Conservation (phyloP, 2,113 vertebrate genomes). For the sheep (Ovis aries) region DNA sequence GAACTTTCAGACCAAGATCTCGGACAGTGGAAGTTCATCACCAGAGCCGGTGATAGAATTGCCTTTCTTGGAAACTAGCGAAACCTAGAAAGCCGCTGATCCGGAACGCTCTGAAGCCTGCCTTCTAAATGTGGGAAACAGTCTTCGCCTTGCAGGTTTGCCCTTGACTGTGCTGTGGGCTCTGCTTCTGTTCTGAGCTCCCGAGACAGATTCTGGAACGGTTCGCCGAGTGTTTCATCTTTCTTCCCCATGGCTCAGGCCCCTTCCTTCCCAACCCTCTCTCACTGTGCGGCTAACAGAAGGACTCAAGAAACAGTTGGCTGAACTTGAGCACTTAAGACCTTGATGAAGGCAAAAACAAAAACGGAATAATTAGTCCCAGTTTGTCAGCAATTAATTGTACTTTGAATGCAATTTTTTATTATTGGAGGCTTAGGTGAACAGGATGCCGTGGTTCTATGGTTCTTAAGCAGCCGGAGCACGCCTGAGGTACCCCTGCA, state of each 20-base stretch:
- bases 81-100: background rate
- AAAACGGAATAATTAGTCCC: background rate
- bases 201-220: background rate
- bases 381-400: background rate
- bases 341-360: constrained; percentile 2
- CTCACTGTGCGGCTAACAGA: background rate
- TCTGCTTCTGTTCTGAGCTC: background rate
- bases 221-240: background rate
- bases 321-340: background rate
- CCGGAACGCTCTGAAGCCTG: background rate
- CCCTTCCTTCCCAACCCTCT: rapidly evolving
- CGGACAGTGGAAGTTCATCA: background rate
- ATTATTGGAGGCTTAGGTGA: background rate
- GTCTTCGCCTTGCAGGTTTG: background rate
- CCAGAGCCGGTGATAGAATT: background rate
- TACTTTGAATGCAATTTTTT: background rate
- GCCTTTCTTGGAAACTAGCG: background rate
- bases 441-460: background rate
- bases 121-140: background rate
- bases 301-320: background rate
- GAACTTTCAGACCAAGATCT: background rate
- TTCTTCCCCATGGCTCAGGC: background rate
- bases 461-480: background rate
- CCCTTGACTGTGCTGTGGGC: background rate
- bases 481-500: background rate